phyloP scores from a whole-genome alignment of 2,888 invertebrate genomes.

The Pristionchus entomophagus region DNA sequence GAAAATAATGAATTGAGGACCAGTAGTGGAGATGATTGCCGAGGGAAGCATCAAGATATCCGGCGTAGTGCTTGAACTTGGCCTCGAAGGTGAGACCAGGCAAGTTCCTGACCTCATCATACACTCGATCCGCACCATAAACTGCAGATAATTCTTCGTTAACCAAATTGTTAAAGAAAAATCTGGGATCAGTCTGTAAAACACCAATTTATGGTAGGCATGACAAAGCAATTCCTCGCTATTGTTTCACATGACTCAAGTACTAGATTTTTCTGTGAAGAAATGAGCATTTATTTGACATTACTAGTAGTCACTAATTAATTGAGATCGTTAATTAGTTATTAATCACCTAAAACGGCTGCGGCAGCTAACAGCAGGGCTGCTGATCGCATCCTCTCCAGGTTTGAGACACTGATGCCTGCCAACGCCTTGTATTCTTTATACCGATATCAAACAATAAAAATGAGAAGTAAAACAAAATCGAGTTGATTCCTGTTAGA shows the following conservation, averaged over 20 bases:
- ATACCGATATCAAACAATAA: too few species aligned
- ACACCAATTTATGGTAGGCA: too few species aligned
- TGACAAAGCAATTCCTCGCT: too few species aligned
- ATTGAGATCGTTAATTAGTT: too few species aligned
- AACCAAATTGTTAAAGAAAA: not conserved
- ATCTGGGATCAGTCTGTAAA: too few species aligned
- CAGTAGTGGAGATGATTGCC: conserved; percentile 48
- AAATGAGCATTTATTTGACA: too few species aligned
- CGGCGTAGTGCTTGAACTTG: conserved; percentile 64
- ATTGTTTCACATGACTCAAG: too few species aligned
- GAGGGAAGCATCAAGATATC: conserved; percentile 59
- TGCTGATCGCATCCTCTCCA: not conserved
- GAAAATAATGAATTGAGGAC: not conserved
- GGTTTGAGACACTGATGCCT: not conserved
- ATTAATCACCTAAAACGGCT: not conserved
- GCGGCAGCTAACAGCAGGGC: not conserved
- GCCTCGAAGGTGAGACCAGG: conserved; percentile 60
- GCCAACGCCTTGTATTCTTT: too few species aligned
- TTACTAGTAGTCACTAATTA: too few species aligned
- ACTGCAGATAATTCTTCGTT: not conserved
- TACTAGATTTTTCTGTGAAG: too few species aligned
- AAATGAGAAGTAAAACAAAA: not conserved
- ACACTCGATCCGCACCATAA: not conserved
- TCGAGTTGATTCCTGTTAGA: not conserved
- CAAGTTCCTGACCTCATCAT: conserved; percentile 48